Evolutionary conservation across 2,888 invertebrate genomes (phyloP).

Genomic region (Scaeva pyrastri): DNA sequence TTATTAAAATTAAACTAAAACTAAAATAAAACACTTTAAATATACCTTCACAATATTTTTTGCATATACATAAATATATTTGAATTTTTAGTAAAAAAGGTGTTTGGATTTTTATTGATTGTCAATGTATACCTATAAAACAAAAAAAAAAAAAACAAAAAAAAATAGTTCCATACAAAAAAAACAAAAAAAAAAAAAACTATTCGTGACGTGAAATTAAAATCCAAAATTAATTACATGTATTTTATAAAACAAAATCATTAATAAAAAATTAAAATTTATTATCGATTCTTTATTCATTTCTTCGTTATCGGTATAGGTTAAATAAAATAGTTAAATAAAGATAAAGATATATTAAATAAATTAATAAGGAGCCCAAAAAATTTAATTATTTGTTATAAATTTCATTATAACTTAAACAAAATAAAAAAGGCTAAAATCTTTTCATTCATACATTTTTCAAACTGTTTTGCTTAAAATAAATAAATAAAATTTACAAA

Average conservation of each 20-base stretch:
- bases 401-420: slow-evolving; percentile 52
- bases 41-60: slow-evolving; percentile 61
- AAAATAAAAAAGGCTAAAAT: slow-evolving; percentile 54
- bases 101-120: slow-evolving; percentile 44
- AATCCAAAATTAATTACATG: slow-evolving; percentile 50
- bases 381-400: slow-evolving; percentile 54
- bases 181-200: slow-evolving; percentile 28
- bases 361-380: slow-evolving; percentile 28
- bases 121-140: slow-evolving; percentile 42
- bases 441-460: slow-evolving; percentile 65
- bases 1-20: slow-evolving; percentile 37
- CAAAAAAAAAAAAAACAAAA: slow-evolving; percentile 17
- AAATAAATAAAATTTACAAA: slow-evolving; percentile 44
- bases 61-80: slow-evolving; percentile 56
- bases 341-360: slow-evolving; percentile 39
- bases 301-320: slow-evolving; percentile 61
- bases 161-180: slow-evolving; percentile 38
- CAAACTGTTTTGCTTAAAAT: slow-evolving; percentile 68
- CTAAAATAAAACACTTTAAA: slow-evolving; percentile 24
- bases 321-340: slow-evolving; percentile 53
- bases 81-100: slow-evolving; percentile 26
- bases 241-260: slow-evolving; percentile 42
- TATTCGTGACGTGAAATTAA: slow-evolving; percentile 54
- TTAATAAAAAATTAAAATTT: slow-evolving; percentile 21
- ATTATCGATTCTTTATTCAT: slow-evolving; percentile 57